These are phyloP conservation scores for Chaetogeoica ovagalla DNA, from an alignment of 2,888 invertebrate genomes.

Conservation along the genomic window DNA sequence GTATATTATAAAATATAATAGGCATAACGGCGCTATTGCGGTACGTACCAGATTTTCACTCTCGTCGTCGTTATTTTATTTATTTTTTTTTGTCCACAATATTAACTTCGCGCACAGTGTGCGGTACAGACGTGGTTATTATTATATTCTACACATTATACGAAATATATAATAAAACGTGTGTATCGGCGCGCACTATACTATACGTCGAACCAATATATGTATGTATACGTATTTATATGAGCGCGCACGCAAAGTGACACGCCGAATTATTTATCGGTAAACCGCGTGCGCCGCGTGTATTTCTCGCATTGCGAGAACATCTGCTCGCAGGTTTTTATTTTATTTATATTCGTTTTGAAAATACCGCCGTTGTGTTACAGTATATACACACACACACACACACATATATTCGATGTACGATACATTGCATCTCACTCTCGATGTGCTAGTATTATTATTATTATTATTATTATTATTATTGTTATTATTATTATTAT, in stretches of 20 bases:
- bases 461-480: too few relatives aligned
- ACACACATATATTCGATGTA: conserved; percentile 26
- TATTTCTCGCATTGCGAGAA: not conserved
- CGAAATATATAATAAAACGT: too few relatives aligned
- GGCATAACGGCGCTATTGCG: too few relatives aligned
- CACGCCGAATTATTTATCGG: conserved; percentile 49
- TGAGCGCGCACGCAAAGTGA: conserved; percentile 45
- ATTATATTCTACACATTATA: not conserved
- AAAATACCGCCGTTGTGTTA: conserved; percentile 37
- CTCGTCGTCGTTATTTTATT: not conserved
- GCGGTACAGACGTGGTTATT: not conserved
- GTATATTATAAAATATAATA: too few relatives aligned
- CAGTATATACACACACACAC: not conserved
- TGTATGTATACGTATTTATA: not conserved
- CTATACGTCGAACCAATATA: too few relatives aligned
- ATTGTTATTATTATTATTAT: too few relatives aligned
- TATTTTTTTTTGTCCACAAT: conserved; percentile 32
- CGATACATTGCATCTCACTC: not conserved
- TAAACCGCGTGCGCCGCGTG: conserved; percentile 8
- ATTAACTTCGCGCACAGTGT: conserved; percentile 39
- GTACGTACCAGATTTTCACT: not conserved
- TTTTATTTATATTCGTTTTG: conserved; percentile 33
- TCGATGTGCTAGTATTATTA: not conserved
- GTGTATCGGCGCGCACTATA: too few relatives aligned
- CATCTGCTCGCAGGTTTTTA: conserved; percentile 39